Conservation (phyloP, 2,797 vertebrate genomes). For the Lophura swinhoii region DNA sequence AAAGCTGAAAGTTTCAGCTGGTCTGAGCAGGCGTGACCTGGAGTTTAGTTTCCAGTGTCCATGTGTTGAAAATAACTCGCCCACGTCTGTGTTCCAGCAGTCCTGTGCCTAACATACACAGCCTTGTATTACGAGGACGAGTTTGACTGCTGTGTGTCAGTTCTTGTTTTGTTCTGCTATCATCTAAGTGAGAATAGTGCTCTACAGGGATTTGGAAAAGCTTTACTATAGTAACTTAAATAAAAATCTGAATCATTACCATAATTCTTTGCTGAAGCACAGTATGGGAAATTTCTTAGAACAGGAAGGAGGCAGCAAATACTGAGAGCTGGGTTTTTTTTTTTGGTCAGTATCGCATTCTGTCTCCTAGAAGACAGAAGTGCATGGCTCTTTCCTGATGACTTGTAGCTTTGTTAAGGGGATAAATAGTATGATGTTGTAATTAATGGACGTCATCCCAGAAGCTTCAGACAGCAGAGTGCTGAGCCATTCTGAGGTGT, state of each 20-base stretch:
- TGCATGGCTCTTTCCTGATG: not conserved
- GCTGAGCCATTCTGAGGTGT: not conserved
- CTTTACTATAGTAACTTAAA: not conserved
- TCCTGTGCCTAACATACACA: not conserved
- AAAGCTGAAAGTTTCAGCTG: not conserved
- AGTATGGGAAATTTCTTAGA: not conserved
- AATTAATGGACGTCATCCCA: not conserved
- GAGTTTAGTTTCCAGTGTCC: not conserved
- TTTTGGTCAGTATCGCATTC: not conserved
- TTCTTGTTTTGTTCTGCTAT: not conserved
- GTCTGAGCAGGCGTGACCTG: not conserved
- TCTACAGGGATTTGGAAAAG: not conserved
- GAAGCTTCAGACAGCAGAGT: not conserved
- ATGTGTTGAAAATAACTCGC: not conserved
- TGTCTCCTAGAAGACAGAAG: not conserved
- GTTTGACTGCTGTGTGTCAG: not conserved
- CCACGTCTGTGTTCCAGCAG: not conserved
- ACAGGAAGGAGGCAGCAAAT: not conserved
- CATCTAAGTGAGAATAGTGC: not conserved
- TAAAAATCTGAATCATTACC: not conserved
- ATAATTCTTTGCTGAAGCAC: not conserved
- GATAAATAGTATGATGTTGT: not conserved
- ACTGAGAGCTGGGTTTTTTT: not conserved
- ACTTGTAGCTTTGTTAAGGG: not conserved
- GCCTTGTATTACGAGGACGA: not conserved